Conservation (phyloP, 2,113 vertebrate genomes). For the Ptychochromis oligacanthus region DNA sequence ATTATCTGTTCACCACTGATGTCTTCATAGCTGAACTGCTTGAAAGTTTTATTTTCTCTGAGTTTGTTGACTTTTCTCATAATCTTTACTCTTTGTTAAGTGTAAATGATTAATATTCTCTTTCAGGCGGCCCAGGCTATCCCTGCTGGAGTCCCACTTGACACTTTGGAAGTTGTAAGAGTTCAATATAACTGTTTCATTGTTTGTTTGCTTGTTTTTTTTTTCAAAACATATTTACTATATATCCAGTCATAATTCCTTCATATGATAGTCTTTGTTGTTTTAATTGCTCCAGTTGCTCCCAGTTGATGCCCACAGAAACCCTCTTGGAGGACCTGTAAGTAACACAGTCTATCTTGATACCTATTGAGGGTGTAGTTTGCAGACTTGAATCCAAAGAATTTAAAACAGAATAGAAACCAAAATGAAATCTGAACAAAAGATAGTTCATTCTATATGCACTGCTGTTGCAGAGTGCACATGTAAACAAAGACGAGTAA, state of each 20-base stretch:
- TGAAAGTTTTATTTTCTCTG: neutral
- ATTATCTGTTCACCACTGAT: slow-evolving; percentile 14
- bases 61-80: neutral
- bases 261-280: neutral
- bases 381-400: neutral
- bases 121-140: slow-evolving; percentile 46
- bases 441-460: neutral
- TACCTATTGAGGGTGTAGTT: neutral
- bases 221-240: neutral
- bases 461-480: neutral
- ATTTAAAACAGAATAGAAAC: neutral
- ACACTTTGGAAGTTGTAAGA: slow-evolving; percentile 58
- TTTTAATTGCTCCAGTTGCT: slow-evolving; percentile 54
- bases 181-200: neutral
- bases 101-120: neutral
- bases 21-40: neutral
- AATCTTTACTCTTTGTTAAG: neutral
- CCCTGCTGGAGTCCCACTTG: slow-evolving; percentile 46
- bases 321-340: slow-evolving; percentile 40
- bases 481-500: neutral
- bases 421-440: neutral
- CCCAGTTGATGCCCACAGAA: slow-evolving; percentile 40
- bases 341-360: slow-evolving; percentile 31
- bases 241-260: neutral
- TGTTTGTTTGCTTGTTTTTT: neutral